Percentiles rank a stretch among this genome's conserved stretches.
Evolutionary conservation across 2,113 vertebrate genomes (phyloP).

Genomic region (Chinchilla lanigera): DNA sequence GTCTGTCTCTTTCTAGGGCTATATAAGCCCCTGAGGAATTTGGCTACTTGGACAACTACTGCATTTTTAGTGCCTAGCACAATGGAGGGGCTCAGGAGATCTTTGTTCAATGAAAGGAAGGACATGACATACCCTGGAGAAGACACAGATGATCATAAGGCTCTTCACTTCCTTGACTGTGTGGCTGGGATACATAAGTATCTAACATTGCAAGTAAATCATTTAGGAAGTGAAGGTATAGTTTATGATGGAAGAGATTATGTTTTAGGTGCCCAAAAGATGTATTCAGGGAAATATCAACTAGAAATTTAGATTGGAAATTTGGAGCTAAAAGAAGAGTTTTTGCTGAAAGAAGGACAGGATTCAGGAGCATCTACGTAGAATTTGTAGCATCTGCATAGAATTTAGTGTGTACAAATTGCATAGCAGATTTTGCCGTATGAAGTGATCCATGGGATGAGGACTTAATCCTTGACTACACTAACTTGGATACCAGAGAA

Average conservation of each 20-base stretch:
- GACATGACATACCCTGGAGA: neutral
- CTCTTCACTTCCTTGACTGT: neutral
- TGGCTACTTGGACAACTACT: neutral
- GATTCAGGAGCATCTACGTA: neutral
- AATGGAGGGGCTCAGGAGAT: neutral
- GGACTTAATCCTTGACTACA: neutral
- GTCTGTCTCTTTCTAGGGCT: neutral
- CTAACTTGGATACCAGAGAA: neutral
- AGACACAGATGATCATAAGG: neutral
- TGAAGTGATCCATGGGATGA: neutral
- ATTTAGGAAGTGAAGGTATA: neutral
- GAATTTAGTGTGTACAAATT: neutral
- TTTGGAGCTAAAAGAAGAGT: neutral
- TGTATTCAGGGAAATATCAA: neutral
- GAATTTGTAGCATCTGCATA: neutral
- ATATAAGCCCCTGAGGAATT: neutral
- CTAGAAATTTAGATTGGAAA: constrained; percentile 11
- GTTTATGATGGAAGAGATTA: neutral
- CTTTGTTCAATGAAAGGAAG: neutral
- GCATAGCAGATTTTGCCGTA: neutral
- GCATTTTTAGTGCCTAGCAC: neutral
- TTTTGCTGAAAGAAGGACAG: neutral
- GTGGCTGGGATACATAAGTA: neutral
- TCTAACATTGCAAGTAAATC: neutral
- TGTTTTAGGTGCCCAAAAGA: neutral